Percentiles rank a stretch among this genome's conserved stretches.
These are phyloP conservation scores for Gobionotothen gibberifrons DNA, from an alignment of 2,797 vertebrate species.

Conservation along the genomic window DNA sequence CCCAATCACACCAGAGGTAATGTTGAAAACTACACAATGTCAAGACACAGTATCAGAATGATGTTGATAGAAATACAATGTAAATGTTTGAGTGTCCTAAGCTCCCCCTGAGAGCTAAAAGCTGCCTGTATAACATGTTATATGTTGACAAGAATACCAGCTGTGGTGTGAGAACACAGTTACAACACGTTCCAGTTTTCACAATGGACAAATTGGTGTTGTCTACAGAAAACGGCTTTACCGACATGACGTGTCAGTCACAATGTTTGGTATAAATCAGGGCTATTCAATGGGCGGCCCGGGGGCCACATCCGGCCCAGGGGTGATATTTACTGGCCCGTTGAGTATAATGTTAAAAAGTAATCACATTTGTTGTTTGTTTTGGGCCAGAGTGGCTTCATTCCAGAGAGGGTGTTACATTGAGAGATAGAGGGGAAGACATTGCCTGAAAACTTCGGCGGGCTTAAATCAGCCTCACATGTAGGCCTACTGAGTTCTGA, in stretches of 20 bases:
- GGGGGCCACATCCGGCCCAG: too few species aligned
- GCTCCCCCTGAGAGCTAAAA: background rate
- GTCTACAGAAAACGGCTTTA: background rate
- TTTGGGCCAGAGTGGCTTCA: too few species aligned
- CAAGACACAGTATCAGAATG: background rate
- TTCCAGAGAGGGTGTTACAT: too few species aligned
- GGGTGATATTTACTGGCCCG: too few species aligned
- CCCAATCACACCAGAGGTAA: constrained; percentile 86
- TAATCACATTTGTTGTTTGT: too few species aligned
- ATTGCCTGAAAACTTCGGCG: too few species aligned
- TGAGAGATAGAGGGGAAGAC: too few species aligned
- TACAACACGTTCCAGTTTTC: background rate
- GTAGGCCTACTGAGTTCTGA: too few species aligned
- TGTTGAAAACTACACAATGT: background rate
- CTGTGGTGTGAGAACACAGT: background rate
- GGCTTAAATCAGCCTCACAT: too few species aligned
- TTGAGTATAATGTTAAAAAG: too few species aligned
- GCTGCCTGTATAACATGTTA: background rate
- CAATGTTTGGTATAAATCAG: background rate
- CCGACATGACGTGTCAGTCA: background rate
- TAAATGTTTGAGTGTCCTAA: background rate
- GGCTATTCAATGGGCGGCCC: too few species aligned
- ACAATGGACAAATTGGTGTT: background rate
- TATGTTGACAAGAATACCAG: background rate
- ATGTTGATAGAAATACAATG: background rate